Percentiles rank a stretch among this genome's conserved stretches.
These are phyloP conservation scores for Bombus sylvicola DNA, from an alignment of 1,140 invertebrate species.

Conservation along the genomic window DNA sequence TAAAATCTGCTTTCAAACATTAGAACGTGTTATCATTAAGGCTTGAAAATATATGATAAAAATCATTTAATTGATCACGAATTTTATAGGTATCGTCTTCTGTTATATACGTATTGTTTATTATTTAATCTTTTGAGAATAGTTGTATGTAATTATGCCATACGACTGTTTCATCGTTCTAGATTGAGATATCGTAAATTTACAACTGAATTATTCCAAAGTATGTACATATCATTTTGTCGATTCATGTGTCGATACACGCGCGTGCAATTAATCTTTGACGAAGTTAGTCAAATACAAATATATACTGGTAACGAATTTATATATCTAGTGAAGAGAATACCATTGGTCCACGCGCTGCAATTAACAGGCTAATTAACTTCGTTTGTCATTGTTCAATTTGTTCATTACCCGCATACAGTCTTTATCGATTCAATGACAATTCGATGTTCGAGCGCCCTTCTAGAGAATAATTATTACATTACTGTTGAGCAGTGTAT, in stretches of 20 bases:
- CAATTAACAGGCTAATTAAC: conserved; percentile 18
- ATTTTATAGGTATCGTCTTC: not conserved
- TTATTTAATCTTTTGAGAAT: too few species aligned
- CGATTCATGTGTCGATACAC: not conserved
- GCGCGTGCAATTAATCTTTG: not conserved
- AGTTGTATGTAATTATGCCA: too few species aligned
- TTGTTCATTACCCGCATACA: not conserved
- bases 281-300: not conserved
- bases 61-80: too few species aligned
- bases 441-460: not conserved
- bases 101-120: too few species aligned
- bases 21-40: too few species aligned
- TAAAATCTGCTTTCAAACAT: not conserved
- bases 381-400: conserved; percentile 14
- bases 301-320: not conserved
- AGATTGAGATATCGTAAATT: not conserved
- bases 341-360: not conserved
- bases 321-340: not conserved
- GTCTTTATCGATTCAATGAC: conserved; percentile 1
- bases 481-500: not conserved
- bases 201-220: not conserved
- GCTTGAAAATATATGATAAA: too few species aligned
- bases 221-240: not conserved
- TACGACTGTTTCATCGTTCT: not conserved
- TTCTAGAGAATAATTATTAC: not conserved